phyloP scores from a whole-genome alignment of 2,888 invertebrate genomes.

The Mimumesa dahlbomi region DNA sequence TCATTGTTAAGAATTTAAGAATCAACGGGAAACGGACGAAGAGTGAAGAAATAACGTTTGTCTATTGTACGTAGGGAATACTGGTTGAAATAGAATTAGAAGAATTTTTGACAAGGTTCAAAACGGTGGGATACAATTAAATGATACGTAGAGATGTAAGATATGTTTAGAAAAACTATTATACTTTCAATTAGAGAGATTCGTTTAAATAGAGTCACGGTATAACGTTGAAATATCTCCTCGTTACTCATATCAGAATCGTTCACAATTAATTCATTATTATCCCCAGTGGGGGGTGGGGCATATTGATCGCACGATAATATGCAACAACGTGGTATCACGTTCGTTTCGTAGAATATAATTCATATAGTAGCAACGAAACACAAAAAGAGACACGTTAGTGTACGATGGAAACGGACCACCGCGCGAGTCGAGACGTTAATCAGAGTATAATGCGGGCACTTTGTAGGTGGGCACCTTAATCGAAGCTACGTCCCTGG shows the following conservation, averaged over 20 bases:
- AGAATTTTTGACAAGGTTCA: too few species aligned
- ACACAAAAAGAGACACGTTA: constrained; percentile 11
- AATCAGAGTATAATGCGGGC: constrained; percentile 62
- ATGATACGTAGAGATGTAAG: too few species aligned
- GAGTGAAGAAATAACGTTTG: too few species aligned
- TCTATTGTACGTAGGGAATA: too few species aligned
- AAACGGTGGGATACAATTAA: too few species aligned
- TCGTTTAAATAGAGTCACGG: too few species aligned
- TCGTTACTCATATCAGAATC: too few species aligned
- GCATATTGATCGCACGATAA: constrained; percentile 28
- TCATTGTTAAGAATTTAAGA: background rate
- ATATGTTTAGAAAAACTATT: too few species aligned
- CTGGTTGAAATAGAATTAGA: too few species aligned
- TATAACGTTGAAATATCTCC: too few species aligned
- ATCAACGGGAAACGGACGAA: background rate
- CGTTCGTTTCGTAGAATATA: constrained; percentile 12
- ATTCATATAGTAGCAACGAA: constrained; percentile 26
- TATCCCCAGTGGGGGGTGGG: constrained; percentile 27
- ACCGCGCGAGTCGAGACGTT: constrained; percentile 54
- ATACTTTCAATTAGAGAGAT: too few species aligned
- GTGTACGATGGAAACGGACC: constrained; percentile 45
- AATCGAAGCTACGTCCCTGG: constrained; percentile 56
- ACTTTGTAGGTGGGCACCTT: constrained; percentile 55
- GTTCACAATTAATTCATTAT: constrained; percentile 20
- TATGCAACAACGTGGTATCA: constrained; percentile 2